Evolutionary conservation across 1,140 invertebrate genomes (phyloP), one percentile per base, ranked within the genome.

Genomic region (Belonocnema kinseyi): DNA sequence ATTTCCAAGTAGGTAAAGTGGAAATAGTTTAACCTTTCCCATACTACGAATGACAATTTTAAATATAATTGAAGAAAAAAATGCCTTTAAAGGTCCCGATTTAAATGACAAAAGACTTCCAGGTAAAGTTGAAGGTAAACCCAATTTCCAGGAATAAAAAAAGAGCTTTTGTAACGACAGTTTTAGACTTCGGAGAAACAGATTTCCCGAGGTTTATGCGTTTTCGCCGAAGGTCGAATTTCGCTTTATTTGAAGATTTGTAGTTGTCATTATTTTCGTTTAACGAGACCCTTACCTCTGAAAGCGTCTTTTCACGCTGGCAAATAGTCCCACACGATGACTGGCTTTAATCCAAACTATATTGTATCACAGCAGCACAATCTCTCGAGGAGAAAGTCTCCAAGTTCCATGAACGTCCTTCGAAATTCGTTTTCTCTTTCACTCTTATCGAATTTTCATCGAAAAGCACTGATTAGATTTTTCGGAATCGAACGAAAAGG

Each of bases 311-410:
- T 66, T 66, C 61, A 66, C 26, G 61, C 61, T 66, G 61, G 61
- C 61, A 66, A 66, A 66, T 66, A 66, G 61, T 66, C 61, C 40
- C 26, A 66, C 26, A 66, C 61, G 61, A 66, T 66, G 61, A 66
- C 26, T 66, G 61, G 61, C 61, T 66, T 66, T 66, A 66, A 66
- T 66, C 61, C 61, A 66, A 66, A 66, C 61, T 66, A 66, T 61
- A 61, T 66, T 66, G 61, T 66, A 66, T 66, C 61, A 40, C 61
- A 66, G 26, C 21, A 33, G 26, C 40, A 40, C 61, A 66, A 66
- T 66, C 61, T 66, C 61, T 66, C 14, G 7, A 40, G 40, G 61
- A 66, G 61, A 66, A 66, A 66, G 61, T 66, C 16, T 16, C 14
- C 61, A n/a, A 40, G 61, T 66, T 66, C 33, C 61, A 66, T 33